phyloP scores from a whole-genome alignment of 2,113 vertebrate genomes.

The Furnarius figulus region DNA sequence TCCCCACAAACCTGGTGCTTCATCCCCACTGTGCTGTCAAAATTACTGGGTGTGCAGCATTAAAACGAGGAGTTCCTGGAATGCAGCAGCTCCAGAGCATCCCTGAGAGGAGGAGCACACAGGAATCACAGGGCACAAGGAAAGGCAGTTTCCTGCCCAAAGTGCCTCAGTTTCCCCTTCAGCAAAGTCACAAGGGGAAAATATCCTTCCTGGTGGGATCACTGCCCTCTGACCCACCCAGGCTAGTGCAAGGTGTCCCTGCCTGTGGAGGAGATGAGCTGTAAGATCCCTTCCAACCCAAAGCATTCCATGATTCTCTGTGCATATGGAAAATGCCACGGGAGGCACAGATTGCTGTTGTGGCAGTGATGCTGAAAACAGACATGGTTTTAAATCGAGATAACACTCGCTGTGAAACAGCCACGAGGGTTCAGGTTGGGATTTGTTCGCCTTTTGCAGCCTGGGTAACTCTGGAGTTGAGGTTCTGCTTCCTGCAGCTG shows the following conservation, averaged over 20 bases:
- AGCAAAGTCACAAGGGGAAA: not conserved
- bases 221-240: not conserved
- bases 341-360: not conserved
- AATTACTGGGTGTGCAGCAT: fast-evolving
- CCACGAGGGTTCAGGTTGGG: not conserved
- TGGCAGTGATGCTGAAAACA: not conserved
- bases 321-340: fast-evolving
- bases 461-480: fast-evolving
- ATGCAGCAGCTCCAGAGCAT: not conserved
- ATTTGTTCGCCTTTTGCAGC: not conserved
- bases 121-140: fast-evolving
- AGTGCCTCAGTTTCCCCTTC: not conserved
- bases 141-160: fast-evolving
- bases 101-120: not conserved
- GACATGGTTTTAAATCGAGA: not conserved
- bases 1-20: not conserved
- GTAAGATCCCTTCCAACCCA: not conserved
- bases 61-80: not conserved
- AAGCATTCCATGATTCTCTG: not conserved
- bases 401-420: fast-evolving
- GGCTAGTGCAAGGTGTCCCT: not conserved
- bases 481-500: fast-evolving
- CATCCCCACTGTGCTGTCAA: fast-evolving
- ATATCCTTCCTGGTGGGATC: not conserved
- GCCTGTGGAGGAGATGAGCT: not conserved